These are phyloP conservation scores for Leiothrix lutea DNA, from an alignment of 2,113 vertebrate genomes.

Conservation along the genomic window DNA sequence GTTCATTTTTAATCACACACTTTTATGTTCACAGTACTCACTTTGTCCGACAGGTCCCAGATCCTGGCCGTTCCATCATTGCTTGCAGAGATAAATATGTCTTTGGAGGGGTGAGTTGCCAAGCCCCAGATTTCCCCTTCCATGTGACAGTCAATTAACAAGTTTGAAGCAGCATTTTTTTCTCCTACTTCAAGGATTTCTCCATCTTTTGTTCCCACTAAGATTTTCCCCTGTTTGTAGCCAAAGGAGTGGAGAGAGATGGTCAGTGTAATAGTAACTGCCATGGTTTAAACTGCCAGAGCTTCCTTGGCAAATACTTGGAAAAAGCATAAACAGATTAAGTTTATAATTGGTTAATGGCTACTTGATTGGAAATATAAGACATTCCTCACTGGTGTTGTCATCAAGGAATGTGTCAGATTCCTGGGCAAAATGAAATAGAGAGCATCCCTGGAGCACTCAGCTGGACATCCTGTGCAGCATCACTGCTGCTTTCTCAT, in stretches of 20 bases:
- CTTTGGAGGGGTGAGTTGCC: conserved; percentile 90
- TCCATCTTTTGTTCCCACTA: conserved; percentile 96
- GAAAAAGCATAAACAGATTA: not conserved
- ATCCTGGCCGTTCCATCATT: conserved; percentile 93
- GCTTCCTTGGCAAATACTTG: not conserved
- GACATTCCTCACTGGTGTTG: not conserved
- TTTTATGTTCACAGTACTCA: conserved; percentile 27
- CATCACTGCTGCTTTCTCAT: not conserved
- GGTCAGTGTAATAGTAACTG: not conserved
- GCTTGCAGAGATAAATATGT: conserved; percentile 92
- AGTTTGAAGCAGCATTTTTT: conserved; percentile 96
- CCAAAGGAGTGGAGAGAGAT: not conserved
- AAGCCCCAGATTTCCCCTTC: conserved; percentile 96
- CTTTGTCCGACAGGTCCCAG: conserved; percentile 96
- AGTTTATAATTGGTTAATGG: not conserved
- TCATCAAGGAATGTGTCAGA: not conserved
- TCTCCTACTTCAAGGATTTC: conserved; percentile 98
- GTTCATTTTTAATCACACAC: accelerated
- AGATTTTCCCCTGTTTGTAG: conserved; percentile 88
- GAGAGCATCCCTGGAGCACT: accelerated
- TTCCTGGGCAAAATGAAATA: not conserved
- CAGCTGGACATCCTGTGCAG: not conserved
- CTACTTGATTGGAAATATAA: not conserved
- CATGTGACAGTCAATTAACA: conserved; percentile 93
- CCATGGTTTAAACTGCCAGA: accelerated